Evolutionary conservation across 2,797 vertebrate species (phyloP).

Genomic region (Lagodon rhomboides): DNA sequence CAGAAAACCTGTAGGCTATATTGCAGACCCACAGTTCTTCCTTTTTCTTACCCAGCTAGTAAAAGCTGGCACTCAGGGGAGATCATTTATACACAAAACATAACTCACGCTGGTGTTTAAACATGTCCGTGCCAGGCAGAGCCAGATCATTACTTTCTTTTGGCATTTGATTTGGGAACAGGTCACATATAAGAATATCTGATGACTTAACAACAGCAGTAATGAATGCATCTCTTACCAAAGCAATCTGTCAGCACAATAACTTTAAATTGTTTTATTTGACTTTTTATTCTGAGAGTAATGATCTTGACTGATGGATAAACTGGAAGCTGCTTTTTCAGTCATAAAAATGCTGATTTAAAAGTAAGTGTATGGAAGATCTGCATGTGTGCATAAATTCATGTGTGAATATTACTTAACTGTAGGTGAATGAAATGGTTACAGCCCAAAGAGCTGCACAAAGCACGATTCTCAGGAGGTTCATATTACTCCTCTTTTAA

Average conservation of each 20-base stretch:
- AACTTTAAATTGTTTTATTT: constrained; percentile 3
- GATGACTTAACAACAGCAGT: neutral
- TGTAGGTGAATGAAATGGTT: neutral
- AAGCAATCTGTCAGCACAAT: constrained; percentile 28
- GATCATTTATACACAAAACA: constrained; percentile 19
- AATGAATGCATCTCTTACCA: constrained; percentile 4
- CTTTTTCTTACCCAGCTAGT: neutral
- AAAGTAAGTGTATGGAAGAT: neutral
- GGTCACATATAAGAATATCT: neutral
- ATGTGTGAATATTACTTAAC: neutral
- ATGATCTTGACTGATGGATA: constrained; percentile 12
- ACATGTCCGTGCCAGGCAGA: neutral
- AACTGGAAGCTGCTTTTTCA: neutral
- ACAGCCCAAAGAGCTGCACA: neutral
- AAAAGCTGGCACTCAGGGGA: constrained; percentile 3
- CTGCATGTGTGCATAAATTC: neutral
- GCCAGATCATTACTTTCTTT: constrained; percentile 15
- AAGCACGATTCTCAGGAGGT: neutral
- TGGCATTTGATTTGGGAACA: constrained; percentile 39
- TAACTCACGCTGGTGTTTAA: neutral
- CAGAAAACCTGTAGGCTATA: neutral
- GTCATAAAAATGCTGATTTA: neutral
- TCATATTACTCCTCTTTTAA: neutral
- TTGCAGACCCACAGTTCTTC: neutral
- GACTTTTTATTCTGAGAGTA: constrained; percentile 4